phyloP scores from a whole-genome alignment of 2,113 vertebrate species.

The Nipponia nippon region DNA sequence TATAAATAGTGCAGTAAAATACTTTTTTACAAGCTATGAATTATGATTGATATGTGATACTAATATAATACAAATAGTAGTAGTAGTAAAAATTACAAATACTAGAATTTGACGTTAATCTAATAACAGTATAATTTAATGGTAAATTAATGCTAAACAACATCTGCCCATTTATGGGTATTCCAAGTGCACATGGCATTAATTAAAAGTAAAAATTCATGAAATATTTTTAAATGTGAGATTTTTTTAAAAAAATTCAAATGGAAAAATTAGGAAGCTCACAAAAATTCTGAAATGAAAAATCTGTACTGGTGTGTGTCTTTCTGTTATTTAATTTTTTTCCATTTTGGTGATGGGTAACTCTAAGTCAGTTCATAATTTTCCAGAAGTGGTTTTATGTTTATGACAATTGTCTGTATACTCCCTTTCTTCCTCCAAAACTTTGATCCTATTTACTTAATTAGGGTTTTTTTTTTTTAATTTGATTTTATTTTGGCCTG shows the following conservation, averaged over 20 bases:
- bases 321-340: not conserved
- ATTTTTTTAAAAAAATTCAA: not conserved
- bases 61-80: not conserved
- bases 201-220: not conserved
- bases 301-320: not conserved
- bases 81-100: not conserved
- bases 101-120: not conserved
- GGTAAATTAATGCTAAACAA: not conserved
- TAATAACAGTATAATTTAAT: not conserved
- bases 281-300: not conserved
- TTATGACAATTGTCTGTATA: not conserved
- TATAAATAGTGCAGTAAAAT: not conserved
- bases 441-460: not conserved
- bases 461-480: accelerated
- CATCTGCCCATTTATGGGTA: not conserved
- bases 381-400: not conserved
- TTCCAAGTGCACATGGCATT: accelerated
- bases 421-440: not conserved
- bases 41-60: not conserved
- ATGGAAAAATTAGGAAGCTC: accelerated
- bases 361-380: not conserved
- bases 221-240: not conserved
- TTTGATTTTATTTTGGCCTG: not conserved
- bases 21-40: not conserved
- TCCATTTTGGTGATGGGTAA: not conserved